phyloP scores from a whole-genome alignment of 2,888 invertebrate species.

The Adela reaumurella region DNA sequence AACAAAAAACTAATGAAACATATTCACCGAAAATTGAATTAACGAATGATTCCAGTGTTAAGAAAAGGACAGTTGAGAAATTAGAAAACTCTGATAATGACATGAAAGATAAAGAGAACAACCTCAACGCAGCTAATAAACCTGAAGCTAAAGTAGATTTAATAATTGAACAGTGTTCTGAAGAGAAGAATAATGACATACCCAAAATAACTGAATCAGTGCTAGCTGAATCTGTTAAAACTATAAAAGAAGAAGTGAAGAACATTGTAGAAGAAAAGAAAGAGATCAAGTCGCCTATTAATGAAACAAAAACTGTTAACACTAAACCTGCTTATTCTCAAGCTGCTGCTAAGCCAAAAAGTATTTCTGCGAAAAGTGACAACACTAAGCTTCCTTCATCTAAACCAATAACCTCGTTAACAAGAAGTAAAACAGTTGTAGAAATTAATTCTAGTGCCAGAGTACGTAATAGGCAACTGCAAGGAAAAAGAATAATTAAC shows the following conservation, averaged over 20 bases:
- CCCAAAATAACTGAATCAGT: constrained; percentile 11
- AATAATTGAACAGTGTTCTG: background rate
- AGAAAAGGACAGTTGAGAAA: too few species aligned
- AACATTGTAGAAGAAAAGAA: constrained; percentile 1
- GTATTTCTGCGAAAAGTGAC: constrained; percentile 27
- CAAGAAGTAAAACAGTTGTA: constrained; percentile 43
- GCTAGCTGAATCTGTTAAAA: background rate
- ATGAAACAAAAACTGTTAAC: background rate
- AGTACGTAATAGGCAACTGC: constrained; percentile 24
- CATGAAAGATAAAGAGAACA: constrained; percentile 14
- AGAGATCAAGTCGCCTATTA: constrained; percentile 18
- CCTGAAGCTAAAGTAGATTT: background rate
- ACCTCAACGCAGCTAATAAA: constrained; percentile 1
- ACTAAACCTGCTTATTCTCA: constrained; percentile 45
- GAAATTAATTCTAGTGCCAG: constrained; percentile 31
- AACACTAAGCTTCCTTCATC: constrained; percentile 27
- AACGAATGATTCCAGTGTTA: too few species aligned
- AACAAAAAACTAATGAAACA: too few species aligned
- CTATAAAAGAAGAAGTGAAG: constrained; percentile 1
- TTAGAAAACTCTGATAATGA: background rate
- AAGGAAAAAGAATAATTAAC: constrained; percentile 28
- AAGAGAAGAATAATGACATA: constrained; percentile 9
- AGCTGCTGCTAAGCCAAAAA: constrained; percentile 49
- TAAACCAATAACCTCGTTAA: constrained; percentile 21
- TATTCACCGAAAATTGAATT: too few species aligned